Base-by-base conservation (phyloP, 1,140 invertebrate genomes). In the Anthonomus grandis region DNA sequence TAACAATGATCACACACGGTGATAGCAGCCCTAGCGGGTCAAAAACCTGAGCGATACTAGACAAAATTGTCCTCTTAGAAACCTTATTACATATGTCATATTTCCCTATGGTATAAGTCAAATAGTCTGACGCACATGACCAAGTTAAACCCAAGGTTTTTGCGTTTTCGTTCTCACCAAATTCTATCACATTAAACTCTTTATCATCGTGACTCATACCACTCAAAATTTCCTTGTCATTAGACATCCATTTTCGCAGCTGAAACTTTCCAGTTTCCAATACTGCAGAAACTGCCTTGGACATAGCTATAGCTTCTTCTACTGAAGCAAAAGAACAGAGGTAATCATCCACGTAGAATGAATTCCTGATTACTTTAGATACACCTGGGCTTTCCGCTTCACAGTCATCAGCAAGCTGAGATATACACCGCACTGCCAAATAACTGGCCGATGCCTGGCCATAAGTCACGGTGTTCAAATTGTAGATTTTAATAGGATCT, bases 21-120 rank as follows among this genome's bases (percentile, higher is more conserved):
- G 34, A 22, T 49, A 73, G 22, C 5, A 73, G 47, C 12, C 71
- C 71, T 27, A 72, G 42, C 4, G 67, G 67, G 57, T 70, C 67
- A 46, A 64, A 69, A 4, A 66, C 34, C 34, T 65, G 36, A 25
- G 64, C 41, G 13, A 60, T 54, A 15, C 8, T 15, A 8, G 38
- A 41, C 13, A 41, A 41, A 41, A 41, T 13, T 41, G 5, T 5
- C 6, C 38, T 8, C 15, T 41, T 41, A 15, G 38, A 8, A n/a
- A n/a, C n/a, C n/a, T n/a, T n/a, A n/a, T n/a, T n/a, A n/a, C n/a
- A n/a, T n/a, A n/a, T n/a, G n/a, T n/a, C n/a, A n/a, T n/a, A n/a
- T n/a, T 9, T 9, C 9, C n/a, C 8, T 9, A 42, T 15, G 9
- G 9, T 8, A 42, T 42, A 42, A 9, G 17, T 42, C n/a, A n/a